Conservation (phyloP, 2,113 vertebrate genomes). For the Scolopax mira region DNA sequence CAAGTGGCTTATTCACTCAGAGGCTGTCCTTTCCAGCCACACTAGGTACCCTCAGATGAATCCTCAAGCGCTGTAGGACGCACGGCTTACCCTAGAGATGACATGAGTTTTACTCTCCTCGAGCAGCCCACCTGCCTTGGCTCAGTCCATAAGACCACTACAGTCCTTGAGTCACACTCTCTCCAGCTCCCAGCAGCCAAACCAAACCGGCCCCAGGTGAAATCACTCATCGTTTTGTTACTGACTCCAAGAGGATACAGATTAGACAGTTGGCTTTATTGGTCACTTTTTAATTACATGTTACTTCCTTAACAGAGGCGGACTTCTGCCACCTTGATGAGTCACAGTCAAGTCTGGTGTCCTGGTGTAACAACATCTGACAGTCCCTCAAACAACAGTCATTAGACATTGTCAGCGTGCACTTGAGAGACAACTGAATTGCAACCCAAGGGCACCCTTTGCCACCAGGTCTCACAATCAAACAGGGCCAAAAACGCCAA, state of each 20-base stretch:
- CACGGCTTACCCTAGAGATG: not conserved
- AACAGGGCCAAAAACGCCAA: not conserved
- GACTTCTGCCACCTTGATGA: not conserved
- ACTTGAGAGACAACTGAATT: not conserved
- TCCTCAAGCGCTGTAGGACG: not conserved
- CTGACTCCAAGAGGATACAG: not conserved
- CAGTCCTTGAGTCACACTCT: rapidly evolving
- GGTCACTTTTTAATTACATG: not conserved
- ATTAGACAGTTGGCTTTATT: not conserved
- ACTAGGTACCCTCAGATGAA: not conserved
- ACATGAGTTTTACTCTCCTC: not conserved
- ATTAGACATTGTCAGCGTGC: not conserved
- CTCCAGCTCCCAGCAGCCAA: not conserved
- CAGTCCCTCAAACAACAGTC: not conserved
- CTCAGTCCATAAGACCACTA: not conserved
- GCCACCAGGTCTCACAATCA: not conserved
- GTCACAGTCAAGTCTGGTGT: not conserved
- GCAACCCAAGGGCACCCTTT: not conserved
- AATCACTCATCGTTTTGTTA: not conserved
- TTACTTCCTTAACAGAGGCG: not conserved
- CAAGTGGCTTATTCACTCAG: not conserved
- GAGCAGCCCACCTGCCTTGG: not conserved
- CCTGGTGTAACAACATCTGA: not conserved
- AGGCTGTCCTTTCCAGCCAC: not conserved
- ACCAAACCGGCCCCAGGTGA: not conserved